These are phyloP conservation scores for Drosophila arizonae DNA, from an alignment of 1,140 invertebrate species.

Conservation along the genomic window DNA sequence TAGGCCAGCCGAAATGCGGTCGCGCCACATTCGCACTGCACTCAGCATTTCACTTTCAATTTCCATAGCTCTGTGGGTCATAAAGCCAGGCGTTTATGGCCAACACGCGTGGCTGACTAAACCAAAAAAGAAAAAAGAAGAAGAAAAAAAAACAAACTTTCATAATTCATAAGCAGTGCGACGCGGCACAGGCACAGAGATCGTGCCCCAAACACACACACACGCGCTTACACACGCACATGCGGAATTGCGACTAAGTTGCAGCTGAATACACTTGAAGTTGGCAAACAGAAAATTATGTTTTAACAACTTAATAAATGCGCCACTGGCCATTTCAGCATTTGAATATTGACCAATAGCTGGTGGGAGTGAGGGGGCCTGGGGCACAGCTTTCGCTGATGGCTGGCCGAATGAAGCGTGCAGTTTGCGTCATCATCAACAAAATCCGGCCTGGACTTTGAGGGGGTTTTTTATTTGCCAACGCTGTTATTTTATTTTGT, in stretches of 20 bases:
- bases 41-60: constrained; percentile 79
- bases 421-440: constrained; percentile 59
- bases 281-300: constrained; percentile 57
- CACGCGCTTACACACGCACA: constrained; percentile 23
- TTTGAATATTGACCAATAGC: constrained; percentile 76
- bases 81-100: constrained; percentile 75
- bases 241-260: constrained; percentile 31
- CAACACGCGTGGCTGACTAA: constrained; percentile 69
- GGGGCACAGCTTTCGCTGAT: constrained; percentile 26
- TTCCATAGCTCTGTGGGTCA: constrained; percentile 65
- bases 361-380: no score
- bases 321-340: constrained; percentile 32
- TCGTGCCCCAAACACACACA: constrained; percentile 21
- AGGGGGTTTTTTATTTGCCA: constrained; percentile 59
- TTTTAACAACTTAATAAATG: constrained; percentile 76
- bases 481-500: constrained; percentile 49
- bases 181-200: neutral
- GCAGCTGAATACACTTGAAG: constrained; percentile 55
- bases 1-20: constrained; percentile 54
- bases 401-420: constrained; percentile 52
- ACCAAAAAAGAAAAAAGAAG: constrained; percentile 5
- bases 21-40: constrained; percentile 32
- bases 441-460: constrained; percentile 40
- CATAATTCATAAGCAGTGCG: constrained; percentile 74
- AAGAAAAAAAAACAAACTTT: constrained; percentile 45